Base-by-base conservation (phyloP, 1,140 invertebrate genomes). In the Antheraea pernyi region DNA sequence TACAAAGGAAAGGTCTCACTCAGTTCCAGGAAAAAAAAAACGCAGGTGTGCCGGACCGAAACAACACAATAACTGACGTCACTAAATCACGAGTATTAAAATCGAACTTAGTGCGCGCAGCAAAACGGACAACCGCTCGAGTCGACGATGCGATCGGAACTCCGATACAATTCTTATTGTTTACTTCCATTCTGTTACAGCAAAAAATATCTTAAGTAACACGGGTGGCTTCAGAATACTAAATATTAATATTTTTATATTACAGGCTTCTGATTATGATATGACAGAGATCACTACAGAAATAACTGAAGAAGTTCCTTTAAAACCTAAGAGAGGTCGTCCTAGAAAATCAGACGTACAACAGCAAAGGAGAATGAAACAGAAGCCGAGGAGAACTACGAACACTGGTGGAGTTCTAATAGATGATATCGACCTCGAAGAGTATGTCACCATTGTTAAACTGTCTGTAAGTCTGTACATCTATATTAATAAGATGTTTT, bases 401-500 rank as follows among this genome's bases (percentile, higher is more conserved):
- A 67, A 67, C 30, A 67, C 58, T 10, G 65, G 58, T 16, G 65
- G 65, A 37, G 65, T 59, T 16, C 39, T 48, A 4, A 39, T 73
- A 0, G 81, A 86, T 8, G 78, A 82, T 13, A 75, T 83, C 0
- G 68, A 84, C 18, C 42, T 89, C 16, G 81, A 83, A 18, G 81
- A 82, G 48, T 88, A 82, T 75, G 83, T 83, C 18, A 84, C 73
- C 30, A 71, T 91, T 46, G 78, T 84, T 19, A 83, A 77, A 46
- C 68, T 89, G 36, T 75, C 86, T 58, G 89, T 91, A 74, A 84
- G 68, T 67, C 7, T 59, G 10, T n/a, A n/a, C 58, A 59, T 30
- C n/a, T 63, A n/a, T n/a, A n/a, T n/a, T n/a, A n/a, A n/a, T n/a
- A n/a, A n/a, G n/a, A n/a, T n/a, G n/a, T n/a, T n/a, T n/a, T n/a